Percentiles rank a stretch among this genome's conserved stretches.
phyloP scores from a whole-genome alignment of 2,113 vertebrate genomes.

The Callaeas wilsoni region DNA sequence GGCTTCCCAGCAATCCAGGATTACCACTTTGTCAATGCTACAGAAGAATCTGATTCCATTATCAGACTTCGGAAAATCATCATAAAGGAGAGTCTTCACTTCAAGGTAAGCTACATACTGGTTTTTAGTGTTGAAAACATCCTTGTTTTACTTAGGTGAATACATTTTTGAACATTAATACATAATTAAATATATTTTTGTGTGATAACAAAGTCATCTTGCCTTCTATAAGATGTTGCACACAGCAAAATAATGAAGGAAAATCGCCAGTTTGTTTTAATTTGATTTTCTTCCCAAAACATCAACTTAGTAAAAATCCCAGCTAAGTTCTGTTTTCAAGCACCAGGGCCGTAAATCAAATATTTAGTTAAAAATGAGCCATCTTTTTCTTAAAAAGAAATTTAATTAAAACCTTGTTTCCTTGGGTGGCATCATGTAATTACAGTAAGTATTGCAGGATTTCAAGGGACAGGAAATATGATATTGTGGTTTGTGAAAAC shows the following conservation, averaged over 20 bases:
- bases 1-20: conserved; percentile 86
- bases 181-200: neutral
- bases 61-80: conserved; percentile 86
- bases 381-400: neutral
- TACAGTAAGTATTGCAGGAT: neutral
- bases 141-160: neutral
- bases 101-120: conserved; percentile 78
- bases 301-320: neutral
- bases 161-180: neutral
- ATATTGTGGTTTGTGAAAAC: neutral
- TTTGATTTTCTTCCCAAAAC: neutral
- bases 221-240: neutral
- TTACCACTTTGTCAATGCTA: conserved; percentile 84
- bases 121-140: neutral
- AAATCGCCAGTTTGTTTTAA: neutral
- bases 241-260: neutral
- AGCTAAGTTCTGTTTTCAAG: neutral
- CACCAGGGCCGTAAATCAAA: neutral
- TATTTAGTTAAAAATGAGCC: neutral
- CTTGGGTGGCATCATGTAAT: neutral
- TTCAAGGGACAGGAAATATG: neutral
- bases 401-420: neutral
- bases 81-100: conserved; percentile 80
- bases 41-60: conserved; percentile 85
- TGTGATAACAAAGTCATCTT: neutral